Evolutionary conservation across 2,113 vertebrate species (phyloP).

Genomic region (Pholis gunnellus): DNA sequence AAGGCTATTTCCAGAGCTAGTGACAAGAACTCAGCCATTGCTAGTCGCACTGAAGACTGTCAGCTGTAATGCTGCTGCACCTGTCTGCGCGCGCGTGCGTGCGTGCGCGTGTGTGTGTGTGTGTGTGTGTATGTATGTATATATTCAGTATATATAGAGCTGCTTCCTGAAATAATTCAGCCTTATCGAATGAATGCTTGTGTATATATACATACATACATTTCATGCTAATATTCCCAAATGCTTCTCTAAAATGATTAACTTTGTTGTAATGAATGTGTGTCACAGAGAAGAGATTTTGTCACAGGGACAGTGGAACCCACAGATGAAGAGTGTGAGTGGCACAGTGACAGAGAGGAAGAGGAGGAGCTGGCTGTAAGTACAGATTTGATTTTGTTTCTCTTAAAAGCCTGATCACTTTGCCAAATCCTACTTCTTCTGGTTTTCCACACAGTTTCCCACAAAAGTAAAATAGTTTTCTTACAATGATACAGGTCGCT

Average conservation of each 20-base stretch:
- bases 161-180: slow-evolving; percentile 16
- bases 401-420: neutral
- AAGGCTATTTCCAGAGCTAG: slow-evolving; percentile 77
- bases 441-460: neutral
- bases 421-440: neutral
- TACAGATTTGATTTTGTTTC: slow-evolving; percentile 32
- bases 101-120: neutral
- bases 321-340: slow-evolving; percentile 94
- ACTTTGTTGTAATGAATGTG: neutral
- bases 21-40: slow-evolving; percentile 66
- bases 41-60: slow-evolving; percentile 59
- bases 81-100: slow-evolving; percentile 33
- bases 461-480: neutral
- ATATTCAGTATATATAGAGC: neutral
- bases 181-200: neutral
- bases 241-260: neutral
- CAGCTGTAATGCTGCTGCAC: slow-evolving; percentile 69
- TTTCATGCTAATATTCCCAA: neutral
- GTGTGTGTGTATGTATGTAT: neutral
- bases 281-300: slow-evolving; percentile 90
- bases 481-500: neutral
- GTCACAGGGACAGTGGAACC: slow-evolving; percentile 91
- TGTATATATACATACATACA: neutral
- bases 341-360: slow-evolving; percentile 94
- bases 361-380: slow-evolving; percentile 95